Conservation (phyloP, 2,888 invertebrate genomes). For the Griposia aprilina region DNA sequence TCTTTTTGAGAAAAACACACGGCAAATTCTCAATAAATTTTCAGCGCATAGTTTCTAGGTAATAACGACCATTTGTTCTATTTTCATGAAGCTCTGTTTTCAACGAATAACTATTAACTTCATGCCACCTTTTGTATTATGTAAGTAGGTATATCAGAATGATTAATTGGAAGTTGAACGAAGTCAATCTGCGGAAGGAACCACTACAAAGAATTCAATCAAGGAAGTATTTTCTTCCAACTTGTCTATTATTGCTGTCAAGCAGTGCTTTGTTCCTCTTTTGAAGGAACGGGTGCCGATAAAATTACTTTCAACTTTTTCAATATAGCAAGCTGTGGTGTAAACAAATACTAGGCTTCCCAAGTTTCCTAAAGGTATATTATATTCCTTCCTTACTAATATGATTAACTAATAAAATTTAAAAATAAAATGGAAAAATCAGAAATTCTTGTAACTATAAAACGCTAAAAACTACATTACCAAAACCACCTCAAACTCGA, state of each 20-base stretch:
- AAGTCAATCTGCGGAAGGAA: not conserved
- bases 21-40: not conserved
- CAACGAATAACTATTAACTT: not conserved
- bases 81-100: not conserved
- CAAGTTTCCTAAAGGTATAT: not conserved
- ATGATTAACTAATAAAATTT: too few relatives aligned
- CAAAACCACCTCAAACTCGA: conserved; percentile 17
- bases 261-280: not conserved
- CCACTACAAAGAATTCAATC: not conserved
- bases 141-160: not conserved
- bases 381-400: not conserved
- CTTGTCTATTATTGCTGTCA: not conserved
- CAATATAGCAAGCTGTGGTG: not conserved
- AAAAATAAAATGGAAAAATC: too few relatives aligned
- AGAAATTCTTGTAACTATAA: too few relatives aligned
- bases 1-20: not conserved
- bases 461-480: too few relatives aligned
- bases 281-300: not conserved
- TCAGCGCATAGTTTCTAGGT: not conserved
- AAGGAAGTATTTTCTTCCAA: not conserved
- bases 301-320: not conserved
- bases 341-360: not conserved
- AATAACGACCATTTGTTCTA: not conserved
- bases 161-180: not conserved
- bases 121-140: not conserved